Percentiles rank a stretch among this genome's conserved stretches.
Conservation (phyloP, 2,113 vertebrate genomes). For the Corythaeola cristata region DNA sequence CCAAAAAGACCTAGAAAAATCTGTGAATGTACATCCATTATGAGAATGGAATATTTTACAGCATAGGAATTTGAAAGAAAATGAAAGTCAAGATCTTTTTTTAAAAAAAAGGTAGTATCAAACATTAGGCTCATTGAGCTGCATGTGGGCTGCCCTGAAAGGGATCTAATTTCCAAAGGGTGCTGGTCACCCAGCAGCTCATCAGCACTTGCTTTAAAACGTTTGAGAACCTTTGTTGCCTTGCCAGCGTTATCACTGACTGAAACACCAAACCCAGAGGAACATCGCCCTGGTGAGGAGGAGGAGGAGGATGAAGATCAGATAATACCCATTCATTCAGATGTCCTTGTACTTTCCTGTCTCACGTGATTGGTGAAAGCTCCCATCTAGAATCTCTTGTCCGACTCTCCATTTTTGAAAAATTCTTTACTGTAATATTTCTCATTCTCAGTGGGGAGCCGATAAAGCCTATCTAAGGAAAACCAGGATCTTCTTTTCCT, state of each 20-base stretch:
- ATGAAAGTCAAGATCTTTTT: neutral
- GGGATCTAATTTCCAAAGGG: neutral
- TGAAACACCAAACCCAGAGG: neutral
- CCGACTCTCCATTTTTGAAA: neutral
- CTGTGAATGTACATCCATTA: neutral
- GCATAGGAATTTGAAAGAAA: neutral
- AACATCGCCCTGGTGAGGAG: neutral
- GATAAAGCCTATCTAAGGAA: neutral
- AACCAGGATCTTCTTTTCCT: neutral
- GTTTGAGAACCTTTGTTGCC: neutral
- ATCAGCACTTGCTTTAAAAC: neutral
- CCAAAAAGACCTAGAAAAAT: neutral
- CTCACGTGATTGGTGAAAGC: neutral
- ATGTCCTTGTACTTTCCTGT: neutral
- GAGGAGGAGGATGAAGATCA: neutral
- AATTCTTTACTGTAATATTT: neutral
- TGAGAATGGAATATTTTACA: neutral
- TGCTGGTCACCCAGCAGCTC: neutral
- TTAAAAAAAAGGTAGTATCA: neutral
- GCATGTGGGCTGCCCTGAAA: neutral
- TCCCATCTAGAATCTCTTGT: neutral
- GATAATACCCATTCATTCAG: neutral
- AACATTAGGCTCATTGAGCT: neutral
- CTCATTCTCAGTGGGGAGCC: neutral
- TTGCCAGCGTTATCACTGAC: neutral